Conservation (phyloP, 1,140 invertebrate genomes). For the Mycetomoellerius zeteki region DNA sequence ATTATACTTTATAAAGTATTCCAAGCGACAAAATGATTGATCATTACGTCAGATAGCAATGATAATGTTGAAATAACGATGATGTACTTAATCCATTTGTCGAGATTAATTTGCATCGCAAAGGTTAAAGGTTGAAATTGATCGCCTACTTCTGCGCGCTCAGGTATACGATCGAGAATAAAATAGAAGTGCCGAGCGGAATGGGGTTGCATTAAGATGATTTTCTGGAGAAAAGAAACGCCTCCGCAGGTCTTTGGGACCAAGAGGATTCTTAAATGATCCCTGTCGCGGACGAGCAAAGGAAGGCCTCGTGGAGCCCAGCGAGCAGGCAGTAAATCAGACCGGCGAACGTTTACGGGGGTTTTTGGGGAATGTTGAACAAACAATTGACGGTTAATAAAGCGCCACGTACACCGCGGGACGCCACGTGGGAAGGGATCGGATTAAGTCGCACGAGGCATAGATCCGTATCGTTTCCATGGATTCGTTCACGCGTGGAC, state of each 20-base stretch:
- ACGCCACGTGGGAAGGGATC: conserved; percentile 85
- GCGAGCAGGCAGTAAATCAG: conserved; percentile 84
- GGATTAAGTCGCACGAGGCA: conserved; percentile 76
- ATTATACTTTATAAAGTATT: conserved; percentile 4
- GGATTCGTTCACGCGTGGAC: not conserved
- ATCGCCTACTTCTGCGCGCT: not conserved
- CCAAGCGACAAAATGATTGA: not conserved
- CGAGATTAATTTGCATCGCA: conserved; percentile 29
- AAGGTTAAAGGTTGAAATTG: conserved; percentile 18
- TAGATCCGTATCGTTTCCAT: conserved; percentile 67
- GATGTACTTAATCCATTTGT: conserved; percentile 24
- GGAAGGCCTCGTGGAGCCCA: conserved; percentile 67
- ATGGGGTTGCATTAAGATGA: conserved; percentile 60
- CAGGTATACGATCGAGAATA: not conserved
- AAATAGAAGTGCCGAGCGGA: conserved; percentile 33
- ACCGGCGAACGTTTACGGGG: conserved; percentile 84
- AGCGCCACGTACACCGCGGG: conserved; percentile 83
- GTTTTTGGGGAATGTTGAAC: conserved; percentile 87
- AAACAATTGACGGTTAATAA: conserved; percentile 87
- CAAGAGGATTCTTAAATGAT: conserved; percentile 71
- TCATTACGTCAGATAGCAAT: not conserved
- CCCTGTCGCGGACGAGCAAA: conserved; percentile 76
- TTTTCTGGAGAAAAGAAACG: conserved; percentile 73
- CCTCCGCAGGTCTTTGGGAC: conserved; percentile 68
- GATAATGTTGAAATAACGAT: conserved; percentile 16